Percentiles rank a stretch among this genome's conserved stretches.
These are phyloP conservation scores for Myotis davidii DNA, from an alignment of 2,113 vertebrate genomes.

Conservation along the genomic window DNA sequence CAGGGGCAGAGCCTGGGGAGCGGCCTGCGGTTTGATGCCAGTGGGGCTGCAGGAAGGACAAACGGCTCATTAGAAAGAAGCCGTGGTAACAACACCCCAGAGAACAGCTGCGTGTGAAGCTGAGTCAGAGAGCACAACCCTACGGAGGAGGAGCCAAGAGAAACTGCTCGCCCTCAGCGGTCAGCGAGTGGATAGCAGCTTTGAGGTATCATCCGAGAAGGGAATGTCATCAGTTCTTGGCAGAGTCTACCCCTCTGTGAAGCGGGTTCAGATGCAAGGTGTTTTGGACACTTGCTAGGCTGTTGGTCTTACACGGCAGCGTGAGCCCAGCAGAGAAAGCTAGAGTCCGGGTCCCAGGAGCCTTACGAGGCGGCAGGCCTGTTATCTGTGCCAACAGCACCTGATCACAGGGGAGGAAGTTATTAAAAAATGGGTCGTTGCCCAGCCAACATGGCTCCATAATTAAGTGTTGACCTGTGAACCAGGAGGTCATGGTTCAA, in stretches of 20 bases:
- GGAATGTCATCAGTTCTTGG: background rate
- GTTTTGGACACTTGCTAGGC: background rate
- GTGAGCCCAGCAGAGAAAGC: background rate
- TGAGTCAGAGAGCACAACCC: conserved; percentile 61
- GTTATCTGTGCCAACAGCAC: background rate
- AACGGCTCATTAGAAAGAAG: conserved; percentile 29
- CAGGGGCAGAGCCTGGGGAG: background rate
- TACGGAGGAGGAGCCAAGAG: background rate
- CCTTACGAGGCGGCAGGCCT: background rate
- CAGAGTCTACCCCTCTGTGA: background rate
- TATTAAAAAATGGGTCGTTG: conserved; percentile 18
- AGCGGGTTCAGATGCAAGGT: background rate
- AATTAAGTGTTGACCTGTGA: no score
- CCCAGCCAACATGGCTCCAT: no score
- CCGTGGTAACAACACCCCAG: background rate
- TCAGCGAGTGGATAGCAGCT: background rate
- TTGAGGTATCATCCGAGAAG: background rate
- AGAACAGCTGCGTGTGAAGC: conserved; percentile 17
- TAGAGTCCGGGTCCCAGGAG: background rate
- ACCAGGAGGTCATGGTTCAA: no score
- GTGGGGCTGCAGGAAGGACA: conserved; percentile 4
- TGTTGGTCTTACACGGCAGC: background rate
- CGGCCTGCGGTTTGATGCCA: background rate
- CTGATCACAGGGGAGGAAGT: background rate
- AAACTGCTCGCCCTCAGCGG: background rate